phyloP scores from a whole-genome alignment of 2,797 vertebrate species.

The Hylomyscus alleni region DNA sequence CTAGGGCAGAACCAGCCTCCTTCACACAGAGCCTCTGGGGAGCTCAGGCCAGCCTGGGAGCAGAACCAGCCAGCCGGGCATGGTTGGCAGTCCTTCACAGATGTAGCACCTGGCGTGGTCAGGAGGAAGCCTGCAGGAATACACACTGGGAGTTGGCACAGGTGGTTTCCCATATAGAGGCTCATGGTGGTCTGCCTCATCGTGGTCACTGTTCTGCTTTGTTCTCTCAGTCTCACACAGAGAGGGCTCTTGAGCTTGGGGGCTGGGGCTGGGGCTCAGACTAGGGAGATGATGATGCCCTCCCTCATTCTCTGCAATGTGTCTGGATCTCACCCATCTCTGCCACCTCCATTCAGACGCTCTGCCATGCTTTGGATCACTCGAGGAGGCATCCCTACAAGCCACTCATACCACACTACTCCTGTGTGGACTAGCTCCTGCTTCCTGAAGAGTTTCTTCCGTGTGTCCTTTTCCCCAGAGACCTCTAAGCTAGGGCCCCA shows the following conservation, averaged over 20 bases:
- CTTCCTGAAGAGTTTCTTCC: not conserved
- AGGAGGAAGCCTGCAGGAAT: slow-evolving; percentile 90
- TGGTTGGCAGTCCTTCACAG: slow-evolving; percentile 84
- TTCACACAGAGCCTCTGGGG: slow-evolving; percentile 89
- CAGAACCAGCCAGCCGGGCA: slow-evolving; percentile 88
- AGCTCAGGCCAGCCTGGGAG: slow-evolving; percentile 85
- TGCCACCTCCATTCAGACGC: not conserved
- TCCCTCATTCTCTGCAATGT: too few relatives aligned
- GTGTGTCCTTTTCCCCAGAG: not conserved
- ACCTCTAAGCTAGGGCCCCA: too few relatives aligned
- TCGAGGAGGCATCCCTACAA: not conserved
- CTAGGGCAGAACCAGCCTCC: slow-evolving; percentile 94
- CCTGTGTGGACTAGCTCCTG: accelerated
- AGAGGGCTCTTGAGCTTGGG: not conserved
- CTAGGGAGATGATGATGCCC: not conserved
- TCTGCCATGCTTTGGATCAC: not conserved
- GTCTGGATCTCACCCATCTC: too few relatives aligned
- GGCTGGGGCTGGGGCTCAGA: not conserved
- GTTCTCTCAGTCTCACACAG: not conserved
- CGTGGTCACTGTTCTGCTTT: accelerated
- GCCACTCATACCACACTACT: accelerated
- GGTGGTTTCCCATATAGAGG: not conserved
- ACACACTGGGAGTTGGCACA: not conserved
- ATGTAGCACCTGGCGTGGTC: slow-evolving; percentile 87
- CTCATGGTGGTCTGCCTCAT: not conserved